Evolutionary conservation across 2,113 vertebrate genomes (phyloP).

Genomic region (Erinaceus europaeus): DNA sequence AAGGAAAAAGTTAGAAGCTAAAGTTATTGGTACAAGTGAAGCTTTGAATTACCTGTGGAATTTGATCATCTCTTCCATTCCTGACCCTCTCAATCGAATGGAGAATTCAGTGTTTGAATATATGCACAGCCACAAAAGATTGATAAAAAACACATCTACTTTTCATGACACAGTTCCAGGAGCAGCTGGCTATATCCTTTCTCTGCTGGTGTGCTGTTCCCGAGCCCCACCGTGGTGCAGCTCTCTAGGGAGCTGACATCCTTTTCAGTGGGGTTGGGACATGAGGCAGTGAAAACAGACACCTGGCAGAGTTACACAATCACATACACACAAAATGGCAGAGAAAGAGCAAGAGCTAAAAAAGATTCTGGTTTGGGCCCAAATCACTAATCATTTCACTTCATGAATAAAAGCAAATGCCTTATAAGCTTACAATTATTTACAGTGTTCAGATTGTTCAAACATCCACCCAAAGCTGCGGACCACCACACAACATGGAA

Average conservation of each 20-base stretch:
- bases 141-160: neutral
- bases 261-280: neutral
- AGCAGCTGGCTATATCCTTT: neutral
- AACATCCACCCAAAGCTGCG: constrained; percentile 59
- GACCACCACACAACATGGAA: constrained; percentile 60
- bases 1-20: constrained; percentile 38
- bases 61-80: constrained; percentile 30
- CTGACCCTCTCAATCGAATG: constrained; percentile 40
- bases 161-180: neutral
- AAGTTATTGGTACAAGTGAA: constrained; percentile 35
- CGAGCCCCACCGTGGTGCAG: neutral
- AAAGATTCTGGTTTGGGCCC: constrained; percentile 62
- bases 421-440: constrained; percentile 66
- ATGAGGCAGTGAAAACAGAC: constrained; percentile 54
- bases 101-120: constrained; percentile 17
- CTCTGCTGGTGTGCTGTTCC: constrained; percentile 51
- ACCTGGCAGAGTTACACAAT: constrained; percentile 53
- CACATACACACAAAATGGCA: constrained; percentile 34
- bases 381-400: constrained; percentile 57
- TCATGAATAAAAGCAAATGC: constrained; percentile 62
- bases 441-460: constrained; percentile 64
- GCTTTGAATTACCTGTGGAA: constrained; percentile 56
- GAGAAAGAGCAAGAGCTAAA: constrained; percentile 58
- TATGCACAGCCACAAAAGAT: neutral
- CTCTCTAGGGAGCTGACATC: neutral